Conservation (phyloP, 1,140 invertebrate species). For the Tetragnatha versicolor region DNA sequence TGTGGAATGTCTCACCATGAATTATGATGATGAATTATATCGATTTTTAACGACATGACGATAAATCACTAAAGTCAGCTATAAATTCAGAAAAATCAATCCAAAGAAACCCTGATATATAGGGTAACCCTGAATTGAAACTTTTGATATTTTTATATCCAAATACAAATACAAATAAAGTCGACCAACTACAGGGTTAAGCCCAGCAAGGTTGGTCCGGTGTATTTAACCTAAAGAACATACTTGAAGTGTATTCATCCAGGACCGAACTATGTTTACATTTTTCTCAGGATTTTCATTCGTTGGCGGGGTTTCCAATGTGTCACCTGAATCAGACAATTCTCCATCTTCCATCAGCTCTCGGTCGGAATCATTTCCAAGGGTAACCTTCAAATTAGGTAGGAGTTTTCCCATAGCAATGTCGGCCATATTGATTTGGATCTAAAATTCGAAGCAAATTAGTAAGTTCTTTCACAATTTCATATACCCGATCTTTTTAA, state of each 20-base stretch:
- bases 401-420: constrained; percentile 11
- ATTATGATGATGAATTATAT: no score
- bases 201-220: neutral
- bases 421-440: neutral
- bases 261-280: neutral
- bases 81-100: neutral
- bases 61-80: no score
- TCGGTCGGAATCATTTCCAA: neutral
- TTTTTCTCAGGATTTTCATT: neutral
- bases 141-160: neutral
- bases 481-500: no score
- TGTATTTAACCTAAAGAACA: neutral
- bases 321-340: neutral
- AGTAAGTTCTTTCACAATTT: no score
- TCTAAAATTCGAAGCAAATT: neutral
- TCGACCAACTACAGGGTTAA: neutral
- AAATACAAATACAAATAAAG: neutral
- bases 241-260: constrained; percentile 12
- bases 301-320: neutral
- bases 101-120: neutral
- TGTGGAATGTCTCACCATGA: no score
- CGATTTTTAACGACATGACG: no score
- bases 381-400: neutral
- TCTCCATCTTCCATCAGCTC: neutral
- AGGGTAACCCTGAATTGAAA: neutral